Evolutionary conservation across 1,140 invertebrate species (phyloP).

Genomic region (Achroia grisella): DNA sequence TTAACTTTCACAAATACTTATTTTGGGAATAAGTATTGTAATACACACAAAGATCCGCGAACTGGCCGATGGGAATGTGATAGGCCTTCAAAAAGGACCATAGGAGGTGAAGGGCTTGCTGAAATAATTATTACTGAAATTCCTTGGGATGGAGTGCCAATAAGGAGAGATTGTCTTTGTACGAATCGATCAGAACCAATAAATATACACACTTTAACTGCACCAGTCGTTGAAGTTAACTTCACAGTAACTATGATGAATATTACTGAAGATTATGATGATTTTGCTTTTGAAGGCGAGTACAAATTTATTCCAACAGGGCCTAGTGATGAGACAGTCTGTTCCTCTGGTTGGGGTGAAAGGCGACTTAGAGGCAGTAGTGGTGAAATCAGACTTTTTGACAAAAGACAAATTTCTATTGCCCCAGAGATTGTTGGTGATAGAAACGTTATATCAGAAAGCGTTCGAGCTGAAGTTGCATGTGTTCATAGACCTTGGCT

Average conservation of each 20-base stretch:
- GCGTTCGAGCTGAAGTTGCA: slow-evolving; percentile 67
- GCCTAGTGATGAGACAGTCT: slow-evolving; percentile 71
- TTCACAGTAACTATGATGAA: slow-evolving; percentile 87
- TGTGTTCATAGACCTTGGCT: slow-evolving; percentile 86
- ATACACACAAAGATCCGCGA: slow-evolving; percentile 77
- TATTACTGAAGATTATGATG: slow-evolving; percentile 85
- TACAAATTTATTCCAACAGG: slow-evolving; percentile 80
- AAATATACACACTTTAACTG: slow-evolving; percentile 77
- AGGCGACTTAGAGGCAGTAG: slow-evolving; percentile 79
- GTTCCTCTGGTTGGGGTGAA: slow-evolving; percentile 77
- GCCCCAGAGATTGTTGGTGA: slow-evolving; percentile 63
- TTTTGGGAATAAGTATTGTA: slow-evolving; percentile 80
- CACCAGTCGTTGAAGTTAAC: slow-evolving; percentile 80
- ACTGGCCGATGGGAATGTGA: slow-evolving; percentile 81
- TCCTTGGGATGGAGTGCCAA: slow-evolving; percentile 81
- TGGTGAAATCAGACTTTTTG: slow-evolving; percentile 76
- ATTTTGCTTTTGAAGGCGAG: slow-evolving; percentile 86
- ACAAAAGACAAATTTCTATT: slow-evolving; percentile 55
- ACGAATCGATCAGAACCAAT: slow-evolving; percentile 78
- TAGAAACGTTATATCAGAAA: slow-evolving; percentile 68
- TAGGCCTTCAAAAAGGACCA: slow-evolving; percentile 52
- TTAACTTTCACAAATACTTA: slow-evolving; percentile 78
- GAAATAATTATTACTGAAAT: slow-evolving; percentile 82
- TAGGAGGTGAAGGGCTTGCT: slow-evolving; percentile 74
- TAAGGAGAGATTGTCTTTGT: slow-evolving; percentile 84